phyloP scores from a whole-genome alignment of 2,113 vertebrate species.

The Xiphophorus hellerii region DNA sequence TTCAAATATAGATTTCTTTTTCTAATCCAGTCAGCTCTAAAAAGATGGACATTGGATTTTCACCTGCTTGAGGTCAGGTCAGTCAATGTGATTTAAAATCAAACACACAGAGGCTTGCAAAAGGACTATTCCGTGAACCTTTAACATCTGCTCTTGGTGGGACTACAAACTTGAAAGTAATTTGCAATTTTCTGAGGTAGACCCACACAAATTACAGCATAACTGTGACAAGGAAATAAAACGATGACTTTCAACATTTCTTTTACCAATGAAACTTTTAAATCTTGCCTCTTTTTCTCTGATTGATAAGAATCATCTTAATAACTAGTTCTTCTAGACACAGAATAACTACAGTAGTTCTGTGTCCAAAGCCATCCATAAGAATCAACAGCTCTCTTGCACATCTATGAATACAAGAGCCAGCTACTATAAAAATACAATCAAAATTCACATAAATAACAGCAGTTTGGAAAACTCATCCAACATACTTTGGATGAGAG shows the following conservation, averaged over 20 bases:
- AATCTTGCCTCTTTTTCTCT: neutral
- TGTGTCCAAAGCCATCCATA: neutral
- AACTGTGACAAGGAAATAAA: neutral
- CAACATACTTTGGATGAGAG: too few species aligned
- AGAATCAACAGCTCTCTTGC: neutral
- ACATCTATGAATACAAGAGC: neutral
- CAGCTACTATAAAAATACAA: too few species aligned
- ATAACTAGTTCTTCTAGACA: too few species aligned
- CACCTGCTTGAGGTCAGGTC: constrained; percentile 5
- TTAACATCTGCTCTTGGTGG: neutral
- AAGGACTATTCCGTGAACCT: neutral
- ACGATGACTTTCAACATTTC: neutral
- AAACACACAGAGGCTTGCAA: neutral
- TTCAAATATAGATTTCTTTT: constrained; percentile 13
- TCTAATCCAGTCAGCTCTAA: constrained; percentile 1
- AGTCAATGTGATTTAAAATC: neutral
- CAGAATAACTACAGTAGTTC: too few species aligned
- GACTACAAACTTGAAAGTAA: neutral
- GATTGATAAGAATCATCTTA: neutral
- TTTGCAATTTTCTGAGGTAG: neutral
- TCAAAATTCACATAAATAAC: too few species aligned
- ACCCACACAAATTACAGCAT: neutral
- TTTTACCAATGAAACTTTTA: neutral
- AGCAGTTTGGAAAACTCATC: too few species aligned
- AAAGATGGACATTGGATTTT: constrained; percentile 5